These are phyloP conservation scores for Pristionchus pacificus DNA, from an alignment of 1,140 invertebrate species.

Conservation along the genomic window DNA sequence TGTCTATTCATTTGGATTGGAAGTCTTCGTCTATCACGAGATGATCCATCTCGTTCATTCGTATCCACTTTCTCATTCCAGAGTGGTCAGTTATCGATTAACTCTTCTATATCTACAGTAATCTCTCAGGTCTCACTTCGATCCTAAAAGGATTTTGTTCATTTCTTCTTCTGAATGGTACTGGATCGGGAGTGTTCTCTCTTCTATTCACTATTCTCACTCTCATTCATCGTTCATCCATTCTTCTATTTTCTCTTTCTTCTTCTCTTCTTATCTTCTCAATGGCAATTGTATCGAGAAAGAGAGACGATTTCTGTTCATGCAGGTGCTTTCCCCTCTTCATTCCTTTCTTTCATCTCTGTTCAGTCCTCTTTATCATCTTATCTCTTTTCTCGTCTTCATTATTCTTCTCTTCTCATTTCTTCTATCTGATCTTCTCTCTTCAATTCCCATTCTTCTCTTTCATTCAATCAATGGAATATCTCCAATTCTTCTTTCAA, in stretches of 20 bases:
- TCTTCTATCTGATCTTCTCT: too few species aligned
- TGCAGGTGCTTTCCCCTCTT: neutral
- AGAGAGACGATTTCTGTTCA: too few species aligned
- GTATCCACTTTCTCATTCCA: neutral
- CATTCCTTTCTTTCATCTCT: neutral
- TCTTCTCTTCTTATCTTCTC: neutral
- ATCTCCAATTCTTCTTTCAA: too few species aligned
- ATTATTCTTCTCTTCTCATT: too few species aligned
- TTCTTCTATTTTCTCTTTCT: neutral
- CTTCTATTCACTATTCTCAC: neutral
- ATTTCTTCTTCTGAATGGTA: neutral
- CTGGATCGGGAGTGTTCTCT: neutral
- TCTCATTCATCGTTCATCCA: neutral
- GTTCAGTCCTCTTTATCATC: too few species aligned
- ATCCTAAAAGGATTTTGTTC: neutral
- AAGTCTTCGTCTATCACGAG: neutral
- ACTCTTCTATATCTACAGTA: neutral
- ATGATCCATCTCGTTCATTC: neutral
- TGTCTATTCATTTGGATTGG: neutral
- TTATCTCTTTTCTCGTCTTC: too few species aligned
- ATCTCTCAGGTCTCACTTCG: neutral
- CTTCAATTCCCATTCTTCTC: too few species aligned
- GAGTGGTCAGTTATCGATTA: neutral
- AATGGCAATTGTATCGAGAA: too few species aligned
- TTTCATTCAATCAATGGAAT: too few species aligned